These are phyloP conservation scores for Mesorhabditis spiculigera DNA, from an alignment of 2,888 invertebrate genomes.

Conservation along the genomic window DNA sequence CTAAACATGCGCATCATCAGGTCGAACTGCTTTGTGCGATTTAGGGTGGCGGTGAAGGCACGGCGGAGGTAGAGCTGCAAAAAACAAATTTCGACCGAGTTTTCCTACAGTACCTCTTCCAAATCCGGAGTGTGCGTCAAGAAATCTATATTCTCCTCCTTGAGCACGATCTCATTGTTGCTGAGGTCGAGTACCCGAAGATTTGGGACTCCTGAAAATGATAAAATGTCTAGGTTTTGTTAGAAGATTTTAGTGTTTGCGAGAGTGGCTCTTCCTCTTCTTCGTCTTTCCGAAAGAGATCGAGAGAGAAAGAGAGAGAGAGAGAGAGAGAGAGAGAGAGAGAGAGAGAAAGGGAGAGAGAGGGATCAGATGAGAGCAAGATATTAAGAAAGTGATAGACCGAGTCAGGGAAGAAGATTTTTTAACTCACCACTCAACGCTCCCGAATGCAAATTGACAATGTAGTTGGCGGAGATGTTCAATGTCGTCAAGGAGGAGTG, in stretches of 20 bases:
- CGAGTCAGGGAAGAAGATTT: too few relatives aligned
- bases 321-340: too few relatives aligned
- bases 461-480: slow-evolving; percentile 58
- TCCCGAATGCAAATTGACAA: slow-evolving; percentile 22
- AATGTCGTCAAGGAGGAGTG: slow-evolving; percentile 43
- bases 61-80: slow-evolving; percentile 52
- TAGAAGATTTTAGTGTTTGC: too few relatives aligned
- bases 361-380: too few relatives aligned
- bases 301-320: too few relatives aligned
- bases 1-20: slow-evolving; percentile 52
- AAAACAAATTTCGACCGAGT: slow-evolving; percentile 11
- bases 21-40: slow-evolving; percentile 50
- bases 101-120: slow-evolving; percentile 39
- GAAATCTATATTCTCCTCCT: slow-evolving; percentile 46
- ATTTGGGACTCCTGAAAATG: slow-evolving; percentile 39
- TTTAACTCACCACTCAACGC: background rate
- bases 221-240: too few relatives aligned
- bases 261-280: too few relatives aligned
- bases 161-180: slow-evolving; percentile 52
- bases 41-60: slow-evolving; percentile 52
- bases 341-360: too few relatives aligned
- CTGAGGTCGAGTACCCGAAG: slow-evolving; percentile 50
- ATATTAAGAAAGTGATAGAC: too few relatives aligned
- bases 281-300: too few relatives aligned
- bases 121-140: slow-evolving; percentile 49